These are phyloP conservation scores for Cydia fagiglandana DNA, from an alignment of 1,140 invertebrate species.

Conservation along the genomic window DNA sequence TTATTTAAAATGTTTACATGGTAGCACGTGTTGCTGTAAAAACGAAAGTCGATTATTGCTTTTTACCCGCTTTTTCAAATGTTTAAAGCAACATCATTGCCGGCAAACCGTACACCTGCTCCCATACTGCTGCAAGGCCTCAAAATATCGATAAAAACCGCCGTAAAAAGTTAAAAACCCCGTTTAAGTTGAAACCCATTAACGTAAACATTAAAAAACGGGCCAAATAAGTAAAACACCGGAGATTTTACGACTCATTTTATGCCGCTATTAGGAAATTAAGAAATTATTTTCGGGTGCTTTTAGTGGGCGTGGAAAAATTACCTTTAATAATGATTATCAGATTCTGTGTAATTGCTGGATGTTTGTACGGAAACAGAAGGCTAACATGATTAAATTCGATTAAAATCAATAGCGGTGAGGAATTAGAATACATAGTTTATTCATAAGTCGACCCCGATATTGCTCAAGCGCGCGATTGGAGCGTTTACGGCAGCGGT, in stretches of 20 bases:
- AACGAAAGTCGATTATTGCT: conserved; percentile 18
- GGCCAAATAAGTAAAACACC: conserved; percentile 52
- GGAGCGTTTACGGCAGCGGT: conserved; percentile 33
- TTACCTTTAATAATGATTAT: conserved; percentile 2
- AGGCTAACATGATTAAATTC: conserved; percentile 11
- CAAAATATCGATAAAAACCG: conserved; percentile 49
- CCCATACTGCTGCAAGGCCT: conserved; percentile 36
- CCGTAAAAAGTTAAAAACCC: conserved; percentile 44
- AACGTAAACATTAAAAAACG: conserved; percentile 57
- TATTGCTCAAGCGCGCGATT: conserved; percentile 12
- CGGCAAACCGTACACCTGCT: conserved; percentile 48
- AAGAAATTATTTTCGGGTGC: conserved; percentile 25
- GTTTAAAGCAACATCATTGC: not conserved
- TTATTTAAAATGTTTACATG: conserved; percentile 17
- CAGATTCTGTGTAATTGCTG: not conserved
- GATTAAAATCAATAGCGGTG: conserved; percentile 15
- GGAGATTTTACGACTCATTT: conserved; percentile 35
- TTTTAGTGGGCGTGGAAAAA: conserved; percentile 10
- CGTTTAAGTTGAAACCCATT: conserved; percentile 63
- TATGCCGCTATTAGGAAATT: conserved; percentile 32
- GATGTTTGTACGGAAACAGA: conserved; percentile 17
- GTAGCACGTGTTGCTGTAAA: conserved; percentile 55
- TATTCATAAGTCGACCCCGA: conserved; percentile 17
- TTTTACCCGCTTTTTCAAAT: not conserved
- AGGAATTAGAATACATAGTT: conserved; percentile 16